phyloP scores from a whole-genome alignment of 2,888 invertebrate species.

The Anarsia innoxiella region DNA sequence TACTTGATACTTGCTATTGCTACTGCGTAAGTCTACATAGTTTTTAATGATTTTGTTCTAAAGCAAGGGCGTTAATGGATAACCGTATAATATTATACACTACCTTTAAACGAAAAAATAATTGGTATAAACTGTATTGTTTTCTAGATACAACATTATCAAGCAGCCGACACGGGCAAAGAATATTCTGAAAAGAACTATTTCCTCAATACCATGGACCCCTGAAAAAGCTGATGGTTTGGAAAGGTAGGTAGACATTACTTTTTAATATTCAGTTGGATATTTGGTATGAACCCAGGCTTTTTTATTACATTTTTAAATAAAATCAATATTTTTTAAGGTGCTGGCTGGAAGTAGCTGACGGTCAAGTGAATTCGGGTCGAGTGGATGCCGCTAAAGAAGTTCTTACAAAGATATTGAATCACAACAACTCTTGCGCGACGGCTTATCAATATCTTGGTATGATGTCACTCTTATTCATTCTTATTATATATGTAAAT shows the following conservation, averaged over 20 bases:
- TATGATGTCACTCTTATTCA: too few species aligned
- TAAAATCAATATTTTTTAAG: constrained; percentile 47
- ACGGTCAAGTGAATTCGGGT: constrained; percentile 81
- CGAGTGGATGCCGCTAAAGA: constrained; percentile 92
- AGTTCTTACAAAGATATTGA: constrained; percentile 83
- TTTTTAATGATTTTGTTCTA: too few species aligned
- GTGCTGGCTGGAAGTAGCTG: constrained; percentile 95
- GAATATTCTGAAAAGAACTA: constrained; percentile 89
- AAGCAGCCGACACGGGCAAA: constrained; percentile 95
- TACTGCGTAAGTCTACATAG: constrained; percentile 73
- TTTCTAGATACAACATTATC: constrained; percentile 84
- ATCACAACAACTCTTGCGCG: constrained; percentile 91
- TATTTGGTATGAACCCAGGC: too few species aligned
- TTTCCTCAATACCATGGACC: constrained; percentile 90
- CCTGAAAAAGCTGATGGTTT: constrained; percentile 97
- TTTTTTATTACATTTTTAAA: too few species aligned
- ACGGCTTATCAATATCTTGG: constrained; percentile 90
- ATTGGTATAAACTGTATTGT: too few species aligned
- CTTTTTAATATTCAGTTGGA: not conserved
- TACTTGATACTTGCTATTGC: constrained; percentile 91
- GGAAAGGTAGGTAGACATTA: constrained; percentile 74
- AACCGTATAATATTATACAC: too few species aligned
- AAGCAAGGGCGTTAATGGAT: too few species aligned
- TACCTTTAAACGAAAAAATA: too few species aligned
- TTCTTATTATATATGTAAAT: too few species aligned